Evolutionary conservation across 2,797 vertebrate species (phyloP).

Genomic region (Tapera naevia): DNA sequence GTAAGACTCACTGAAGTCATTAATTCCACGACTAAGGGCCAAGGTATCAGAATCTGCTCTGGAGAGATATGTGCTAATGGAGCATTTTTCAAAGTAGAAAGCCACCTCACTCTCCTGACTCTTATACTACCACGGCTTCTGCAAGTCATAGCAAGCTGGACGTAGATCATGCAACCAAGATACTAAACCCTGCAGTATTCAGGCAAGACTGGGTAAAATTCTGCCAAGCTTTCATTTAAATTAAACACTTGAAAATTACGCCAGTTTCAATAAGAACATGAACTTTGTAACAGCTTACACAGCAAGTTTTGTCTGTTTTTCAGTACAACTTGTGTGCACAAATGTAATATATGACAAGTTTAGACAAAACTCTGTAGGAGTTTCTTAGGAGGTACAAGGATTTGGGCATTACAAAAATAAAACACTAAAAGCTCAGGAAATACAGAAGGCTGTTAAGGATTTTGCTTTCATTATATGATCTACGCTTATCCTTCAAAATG

Average conservation of each 20-base stretch:
- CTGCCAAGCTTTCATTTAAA: not conserved
- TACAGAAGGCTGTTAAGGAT: not conserved
- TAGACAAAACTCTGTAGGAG: not conserved
- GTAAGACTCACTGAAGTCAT: not conserved
- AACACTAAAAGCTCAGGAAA: not conserved
- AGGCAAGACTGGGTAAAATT: not conserved
- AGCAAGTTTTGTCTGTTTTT: not conserved
- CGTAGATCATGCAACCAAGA: not conserved
- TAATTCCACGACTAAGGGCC: not conserved
- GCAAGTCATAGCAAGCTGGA: not conserved
- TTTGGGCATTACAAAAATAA: not conserved
- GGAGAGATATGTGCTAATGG: accelerated
- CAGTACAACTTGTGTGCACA: not conserved
- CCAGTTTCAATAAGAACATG: not conserved
- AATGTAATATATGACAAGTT: not conserved
- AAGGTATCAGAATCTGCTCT: not conserved
- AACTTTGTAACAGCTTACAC: not conserved
- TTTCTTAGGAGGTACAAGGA: not conserved
- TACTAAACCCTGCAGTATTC: accelerated
- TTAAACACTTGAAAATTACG: not conserved
- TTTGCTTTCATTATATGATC: not conserved
- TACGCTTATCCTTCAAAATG: not conserved
- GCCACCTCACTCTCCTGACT: not conserved
- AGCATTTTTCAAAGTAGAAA: not conserved
- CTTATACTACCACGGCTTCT: not conserved